Percentiles rank a stretch among this genome's conserved stretches.
These are phyloP conservation scores for Idaea aversata DNA, from an alignment of 2,888 invertebrate species.

Conservation along the genomic window DNA sequence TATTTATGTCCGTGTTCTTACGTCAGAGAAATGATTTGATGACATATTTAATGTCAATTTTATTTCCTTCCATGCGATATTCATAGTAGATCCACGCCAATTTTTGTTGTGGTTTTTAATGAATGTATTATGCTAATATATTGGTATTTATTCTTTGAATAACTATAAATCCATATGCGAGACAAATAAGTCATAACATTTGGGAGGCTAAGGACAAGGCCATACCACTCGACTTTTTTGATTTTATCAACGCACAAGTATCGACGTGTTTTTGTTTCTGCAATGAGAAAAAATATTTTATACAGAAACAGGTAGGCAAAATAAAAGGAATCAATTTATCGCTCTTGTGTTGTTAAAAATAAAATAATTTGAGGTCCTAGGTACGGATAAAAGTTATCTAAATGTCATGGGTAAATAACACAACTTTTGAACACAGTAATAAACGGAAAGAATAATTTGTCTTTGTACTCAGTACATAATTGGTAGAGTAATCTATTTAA, in stretches of 20 bases:
- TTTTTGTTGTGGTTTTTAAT: slow-evolving; percentile 71
- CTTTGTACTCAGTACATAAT: no score
- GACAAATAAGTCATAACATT: slow-evolving; percentile 79
- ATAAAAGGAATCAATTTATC: slow-evolving; percentile 17
- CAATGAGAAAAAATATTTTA: slow-evolving; percentile 32
- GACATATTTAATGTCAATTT: slow-evolving; percentile 22
- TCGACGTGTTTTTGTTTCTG: slow-evolving; percentile 35
- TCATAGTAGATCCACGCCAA: slow-evolving; percentile 38
- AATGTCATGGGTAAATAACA: neutral
- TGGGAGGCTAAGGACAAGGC: slow-evolving; percentile 62
- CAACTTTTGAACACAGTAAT: no score
- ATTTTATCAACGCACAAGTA: slow-evolving; percentile 53
- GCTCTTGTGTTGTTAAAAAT: slow-evolving; percentile 17
- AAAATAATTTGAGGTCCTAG: neutral
- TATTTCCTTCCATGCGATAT: slow-evolving; percentile 51
- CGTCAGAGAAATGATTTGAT: neutral
- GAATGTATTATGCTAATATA: slow-evolving; percentile 67
- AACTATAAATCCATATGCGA: slow-evolving; percentile 68
- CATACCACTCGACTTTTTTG: slow-evolving; percentile 32
- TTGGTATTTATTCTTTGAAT: slow-evolving; percentile 60
- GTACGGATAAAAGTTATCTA: neutral
- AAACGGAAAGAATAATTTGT: no score
- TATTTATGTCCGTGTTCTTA: neutral
- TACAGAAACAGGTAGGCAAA: slow-evolving; percentile 32
- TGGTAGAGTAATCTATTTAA: neutral